Percentiles rank a stretch among this genome's conserved stretches.
phyloP scores from a whole-genome alignment of 1,140 invertebrate genomes.

The Drosophila mojavensis region DNA sequence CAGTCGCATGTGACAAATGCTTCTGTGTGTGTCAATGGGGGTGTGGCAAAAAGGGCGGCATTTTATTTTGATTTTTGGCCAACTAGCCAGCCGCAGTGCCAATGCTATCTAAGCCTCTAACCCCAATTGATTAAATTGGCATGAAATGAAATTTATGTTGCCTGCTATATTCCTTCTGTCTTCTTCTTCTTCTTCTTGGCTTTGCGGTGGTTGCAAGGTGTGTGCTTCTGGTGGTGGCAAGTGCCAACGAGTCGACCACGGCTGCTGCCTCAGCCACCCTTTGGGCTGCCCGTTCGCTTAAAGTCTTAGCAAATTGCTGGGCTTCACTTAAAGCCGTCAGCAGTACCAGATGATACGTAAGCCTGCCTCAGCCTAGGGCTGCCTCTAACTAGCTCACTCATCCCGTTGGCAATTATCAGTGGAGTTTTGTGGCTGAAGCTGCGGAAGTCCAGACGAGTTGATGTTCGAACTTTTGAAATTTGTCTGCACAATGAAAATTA shows the following conservation, averaged over 20 bases:
- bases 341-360: not conserved
- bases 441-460: constrained; percentile 14
- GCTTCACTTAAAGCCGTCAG: constrained; percentile 20
- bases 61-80: constrained; percentile 43
- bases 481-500: constrained; percentile 9
- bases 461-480: constrained; percentile 21
- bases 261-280: constrained; percentile 10
- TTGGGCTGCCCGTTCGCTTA: constrained; percentile 19
- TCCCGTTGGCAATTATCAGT: constrained; percentile 31
- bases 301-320: constrained; percentile 32
- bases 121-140: constrained; percentile 81
- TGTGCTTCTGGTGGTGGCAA: constrained; percentile 44
- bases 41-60: constrained; percentile 15
- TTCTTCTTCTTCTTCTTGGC: not conserved
- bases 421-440: not conserved
- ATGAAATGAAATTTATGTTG: constrained; percentile 80
- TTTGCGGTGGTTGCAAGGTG: constrained; percentile 74
- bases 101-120: constrained; percentile 45
- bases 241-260: constrained; percentile 1
- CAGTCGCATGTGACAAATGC: constrained; percentile 74
- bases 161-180: constrained; percentile 43
- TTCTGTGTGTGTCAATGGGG: constrained; percentile 14
- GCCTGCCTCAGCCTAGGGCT: not conserved
- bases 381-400: constrained; percentile 4
- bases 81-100: constrained; percentile 1